Evolutionary conservation across 2,888 invertebrate species (phyloP), one percentile per base, ranked within the genome.

Genomic region (Hemistola chrysoprasaria): DNA sequence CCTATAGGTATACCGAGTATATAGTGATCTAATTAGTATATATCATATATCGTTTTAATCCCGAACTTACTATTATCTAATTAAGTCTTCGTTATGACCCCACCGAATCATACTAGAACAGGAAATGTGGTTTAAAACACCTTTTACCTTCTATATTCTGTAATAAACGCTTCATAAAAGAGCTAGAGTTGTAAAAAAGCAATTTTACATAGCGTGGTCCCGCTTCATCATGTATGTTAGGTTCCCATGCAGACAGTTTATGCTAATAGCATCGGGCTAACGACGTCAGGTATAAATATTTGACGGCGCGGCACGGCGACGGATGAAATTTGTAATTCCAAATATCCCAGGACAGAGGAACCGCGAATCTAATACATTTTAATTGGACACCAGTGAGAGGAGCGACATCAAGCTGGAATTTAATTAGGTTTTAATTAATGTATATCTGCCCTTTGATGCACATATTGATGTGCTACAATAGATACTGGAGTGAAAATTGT

Each of bases 281-380:
- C 16, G 16, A 16, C 16, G 16, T 16, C 29, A 32, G 11, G 28
- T 41, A 40, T 40, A 46, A 46, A 50, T 43, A 46, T 43, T 43
- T 43, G 39, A 40, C 33, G 10, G n/a, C n/a, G n/a, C n/a, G n/a
- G n/a, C n/a, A n/a, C 16, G 16, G 4, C 16, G 16, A 29, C 22
- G 23, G 26, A 46, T 45, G 45, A 44, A 50, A 62, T 61, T 58
- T 53, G 56, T 50, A 50, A 63, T 63, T 59, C 63, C 34, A 34
- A 49, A 40, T 31, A 39, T 34, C 22, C 39, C 30, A 39, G 37
- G 20, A 16, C 24, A 61, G 61, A 56, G 44, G 41, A 59, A 50
- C 4, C 10, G 34, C 29, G 29, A 40, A 35, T 11, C 30, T 40
- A 40, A 40, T 34, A 24, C 34, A 40, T 29, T 34, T 34, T 33